Conservation (phyloP, 2,888 invertebrate genomes). For the Listrodromus nycthemerus region DNA sequence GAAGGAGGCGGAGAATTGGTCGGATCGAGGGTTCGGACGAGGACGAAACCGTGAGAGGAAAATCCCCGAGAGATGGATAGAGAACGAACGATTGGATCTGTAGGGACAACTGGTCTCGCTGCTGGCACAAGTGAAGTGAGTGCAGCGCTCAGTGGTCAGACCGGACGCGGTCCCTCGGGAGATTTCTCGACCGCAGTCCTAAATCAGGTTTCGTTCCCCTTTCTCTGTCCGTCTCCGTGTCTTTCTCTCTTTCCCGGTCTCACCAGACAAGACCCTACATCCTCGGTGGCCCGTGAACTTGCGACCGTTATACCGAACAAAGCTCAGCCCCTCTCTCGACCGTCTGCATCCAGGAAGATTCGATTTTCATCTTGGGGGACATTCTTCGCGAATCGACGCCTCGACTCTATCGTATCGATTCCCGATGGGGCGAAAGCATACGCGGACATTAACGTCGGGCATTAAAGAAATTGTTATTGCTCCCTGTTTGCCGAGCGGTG, state of each 20-base stretch:
- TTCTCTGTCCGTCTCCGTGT: conserved; percentile 68
- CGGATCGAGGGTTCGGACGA: conserved; percentile 7
- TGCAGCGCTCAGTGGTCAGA: conserved; percentile 79
- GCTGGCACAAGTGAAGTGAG: conserved; percentile 79
- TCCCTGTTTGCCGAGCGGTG: conserved; percentile 16
- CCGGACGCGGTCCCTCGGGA: conserved; percentile 79
- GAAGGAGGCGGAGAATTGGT: conserved; percentile 21
- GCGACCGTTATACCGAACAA: conserved; percentile 71
- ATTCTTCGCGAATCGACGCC: conserved; percentile 62
- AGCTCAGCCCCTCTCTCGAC: conserved; percentile 46
- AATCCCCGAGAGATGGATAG: conserved; percentile 29
- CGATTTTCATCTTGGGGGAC: conserved; percentile 29
- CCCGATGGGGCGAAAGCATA: conserved; percentile 33
- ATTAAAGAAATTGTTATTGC: conserved; percentile 63
- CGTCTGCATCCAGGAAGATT: conserved; percentile 12
- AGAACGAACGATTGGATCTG: conserved; percentile 76
- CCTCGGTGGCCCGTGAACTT: conserved; percentile 65
- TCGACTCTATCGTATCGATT: conserved; percentile 32
- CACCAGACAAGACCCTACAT: conserved; percentile 42
- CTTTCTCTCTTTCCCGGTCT: conserved; percentile 68
- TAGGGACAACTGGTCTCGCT: conserved; percentile 73
- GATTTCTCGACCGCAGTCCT: conserved; percentile 83
- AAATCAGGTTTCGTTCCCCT: conserved; percentile 84
- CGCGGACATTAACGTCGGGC: conserved; percentile 44
- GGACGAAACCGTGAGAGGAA: conserved; percentile 11